These are phyloP conservation scores for Coptodon rendalli DNA, from an alignment of 2,113 vertebrate genomes.

Conservation along the genomic window DNA sequence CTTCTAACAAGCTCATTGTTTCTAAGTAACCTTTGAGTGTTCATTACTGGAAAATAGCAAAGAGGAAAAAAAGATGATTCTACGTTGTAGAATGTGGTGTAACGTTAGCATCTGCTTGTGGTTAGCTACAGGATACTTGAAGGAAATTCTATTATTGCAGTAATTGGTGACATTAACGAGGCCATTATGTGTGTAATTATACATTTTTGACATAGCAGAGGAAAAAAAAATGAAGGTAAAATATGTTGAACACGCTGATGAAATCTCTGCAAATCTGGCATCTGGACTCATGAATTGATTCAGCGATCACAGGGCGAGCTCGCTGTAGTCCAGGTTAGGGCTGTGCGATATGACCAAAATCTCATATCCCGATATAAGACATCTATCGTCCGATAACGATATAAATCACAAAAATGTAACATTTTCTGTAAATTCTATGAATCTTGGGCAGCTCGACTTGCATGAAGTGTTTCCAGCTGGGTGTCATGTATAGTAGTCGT, in stretches of 20 bases:
- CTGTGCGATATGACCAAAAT: too few species aligned
- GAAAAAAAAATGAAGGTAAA: not conserved
- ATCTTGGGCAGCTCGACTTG: too few species aligned
- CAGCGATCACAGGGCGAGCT: not conserved
- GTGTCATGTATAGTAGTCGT: too few species aligned
- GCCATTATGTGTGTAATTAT: not conserved
- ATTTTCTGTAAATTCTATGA: too few species aligned
- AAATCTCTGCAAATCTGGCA: not conserved
- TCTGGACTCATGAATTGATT: not conserved
- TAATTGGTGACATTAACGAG: not conserved
- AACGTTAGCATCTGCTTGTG: not conserved
- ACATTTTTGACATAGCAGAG: not conserved
- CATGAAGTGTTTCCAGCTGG: too few species aligned
- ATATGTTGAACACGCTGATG: rapidly evolving
- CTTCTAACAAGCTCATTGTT: not conserved
- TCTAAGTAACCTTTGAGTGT: not conserved
- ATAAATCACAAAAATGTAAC: too few species aligned
- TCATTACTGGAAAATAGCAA: not conserved
- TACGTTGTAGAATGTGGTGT: not conserved
- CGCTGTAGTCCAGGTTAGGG: not conserved
- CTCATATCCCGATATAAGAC: too few species aligned
- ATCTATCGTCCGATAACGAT: too few species aligned
- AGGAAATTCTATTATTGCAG: not conserved
- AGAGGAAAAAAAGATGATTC: not conserved
- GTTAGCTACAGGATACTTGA: not conserved